Percentiles rank a stretch among this genome's conserved stretches.
Conservation (phyloP, 2,888 invertebrate species). For the Drosophila buzzatii region DNA sequence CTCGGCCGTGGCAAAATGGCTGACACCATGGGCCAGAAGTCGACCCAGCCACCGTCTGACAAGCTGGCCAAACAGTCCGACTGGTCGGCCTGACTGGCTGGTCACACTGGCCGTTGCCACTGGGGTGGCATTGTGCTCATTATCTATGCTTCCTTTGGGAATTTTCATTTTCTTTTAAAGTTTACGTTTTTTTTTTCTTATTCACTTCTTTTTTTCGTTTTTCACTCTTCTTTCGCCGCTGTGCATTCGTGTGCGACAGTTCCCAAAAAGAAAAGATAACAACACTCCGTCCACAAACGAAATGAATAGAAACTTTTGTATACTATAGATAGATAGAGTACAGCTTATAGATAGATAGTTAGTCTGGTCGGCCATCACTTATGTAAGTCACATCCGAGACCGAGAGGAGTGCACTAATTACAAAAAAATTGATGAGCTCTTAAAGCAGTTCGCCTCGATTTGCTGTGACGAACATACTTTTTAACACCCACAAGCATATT, state of each 20-base stretch:
- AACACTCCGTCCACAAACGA: slow-evolving; percentile 12
- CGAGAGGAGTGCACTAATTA: slow-evolving; percentile 56
- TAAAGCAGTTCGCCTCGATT: slow-evolving; percentile 45
- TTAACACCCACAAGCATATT: slow-evolving; percentile 69
- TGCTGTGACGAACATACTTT: slow-evolving; percentile 65
- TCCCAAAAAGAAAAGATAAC: slow-evolving; percentile 40
- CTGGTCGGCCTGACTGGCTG: slow-evolving; percentile 21
- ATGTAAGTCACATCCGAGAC: slow-evolving; percentile 16
- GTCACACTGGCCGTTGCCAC: slow-evolving; percentile 41
- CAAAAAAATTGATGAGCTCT: slow-evolving; percentile 62
- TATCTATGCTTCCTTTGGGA: slow-evolving; percentile 82
- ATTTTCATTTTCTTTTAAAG: slow-evolving; percentile 79
- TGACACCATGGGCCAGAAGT: slow-evolving; percentile 62
- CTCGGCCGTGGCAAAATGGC: slow-evolving; percentile 71
- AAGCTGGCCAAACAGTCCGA: slow-evolving; percentile 38
- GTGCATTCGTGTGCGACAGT: slow-evolving; percentile 79
- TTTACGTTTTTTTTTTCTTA: slow-evolving; percentile 21
- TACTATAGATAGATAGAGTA: slow-evolving; percentile 4
- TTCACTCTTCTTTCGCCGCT: slow-evolving; percentile 36
- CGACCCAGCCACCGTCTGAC: slow-evolving; percentile 39
- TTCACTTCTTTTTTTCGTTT: too few relatives aligned
- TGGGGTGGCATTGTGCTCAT: slow-evolving; percentile 65
- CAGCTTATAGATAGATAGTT: not conserved
- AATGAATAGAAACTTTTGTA: slow-evolving; percentile 20
- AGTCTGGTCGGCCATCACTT: slow-evolving; percentile 4